These are phyloP conservation scores for Graphium colonna DNA, from an alignment of 2,888 invertebrate genomes.

Conservation along the genomic window DNA sequence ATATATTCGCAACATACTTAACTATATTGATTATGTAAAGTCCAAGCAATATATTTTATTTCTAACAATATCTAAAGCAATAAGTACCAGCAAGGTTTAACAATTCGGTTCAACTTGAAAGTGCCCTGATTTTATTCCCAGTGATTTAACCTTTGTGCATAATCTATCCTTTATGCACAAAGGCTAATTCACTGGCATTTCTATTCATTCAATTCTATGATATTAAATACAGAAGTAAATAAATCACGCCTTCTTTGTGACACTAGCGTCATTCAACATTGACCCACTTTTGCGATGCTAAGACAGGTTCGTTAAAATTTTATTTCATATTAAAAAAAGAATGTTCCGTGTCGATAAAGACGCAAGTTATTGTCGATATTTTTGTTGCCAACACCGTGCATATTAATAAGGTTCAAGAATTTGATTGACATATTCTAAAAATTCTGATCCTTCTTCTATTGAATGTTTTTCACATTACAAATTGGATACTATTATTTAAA, in stretches of 20 bases:
- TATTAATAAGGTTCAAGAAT: too few relatives aligned
- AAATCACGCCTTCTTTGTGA: not conserved
- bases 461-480: too few relatives aligned
- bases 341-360: not conserved
- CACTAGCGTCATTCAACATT: not conserved
- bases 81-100: not conserved
- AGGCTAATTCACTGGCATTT: not conserved
- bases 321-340: not conserved
- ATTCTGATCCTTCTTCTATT: too few relatives aligned
- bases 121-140: not conserved
- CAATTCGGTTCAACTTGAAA: not conserved
- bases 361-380: not conserved
- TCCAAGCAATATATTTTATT: not conserved
- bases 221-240: not conserved
- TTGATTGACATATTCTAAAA: too few relatives aligned
- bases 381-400: too few relatives aligned
- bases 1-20: too few relatives aligned
- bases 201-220: not conserved
- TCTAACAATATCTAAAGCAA: not conserved
- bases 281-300: not conserved
- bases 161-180: too few relatives aligned
- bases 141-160: too few relatives aligned
- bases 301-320: not conserved
- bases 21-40: not conserved
- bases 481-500: too few relatives aligned